Evolutionary conservation across 1,140 invertebrate species (phyloP).

Genomic region (Idris sp.): DNA sequence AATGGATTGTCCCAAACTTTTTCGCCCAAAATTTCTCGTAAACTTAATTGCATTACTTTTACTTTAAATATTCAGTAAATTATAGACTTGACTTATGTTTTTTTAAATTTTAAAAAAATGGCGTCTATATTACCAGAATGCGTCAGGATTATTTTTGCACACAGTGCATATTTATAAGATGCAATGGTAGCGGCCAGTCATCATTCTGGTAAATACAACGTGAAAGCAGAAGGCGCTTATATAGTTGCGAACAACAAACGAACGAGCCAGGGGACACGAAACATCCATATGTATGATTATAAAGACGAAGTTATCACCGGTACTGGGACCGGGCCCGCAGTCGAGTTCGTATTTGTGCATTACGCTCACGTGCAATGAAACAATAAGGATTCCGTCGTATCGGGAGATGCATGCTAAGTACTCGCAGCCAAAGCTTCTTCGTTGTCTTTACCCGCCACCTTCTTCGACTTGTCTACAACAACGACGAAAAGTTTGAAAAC

Average conservation of each 20-base stretch:
- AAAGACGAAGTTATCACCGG: constrained; percentile 75
- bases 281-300: constrained; percentile 77
- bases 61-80: no score
- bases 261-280: constrained; percentile 55
- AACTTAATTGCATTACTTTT: no score
- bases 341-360: constrained; percentile 76
- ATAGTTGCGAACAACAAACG: constrained; percentile 43
- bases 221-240: constrained; percentile 43
- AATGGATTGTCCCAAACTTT: constrained; percentile 3
- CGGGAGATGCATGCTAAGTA: constrained; percentile 78
- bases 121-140: constrained; percentile 1
- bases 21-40: not conserved
- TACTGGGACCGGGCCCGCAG: constrained; percentile 69
- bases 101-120: no score
- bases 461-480: constrained; percentile 23
- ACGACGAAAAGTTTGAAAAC: constrained; percentile 36
- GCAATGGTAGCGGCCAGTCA: constrained; percentile 47
- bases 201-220: constrained; percentile 52
- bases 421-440: constrained; percentile 55
- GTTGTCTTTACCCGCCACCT: constrained; percentile 48
- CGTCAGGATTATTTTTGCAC: constrained; percentile 29
- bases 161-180: constrained; percentile 16
- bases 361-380: constrained; percentile 78
- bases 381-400: constrained; percentile 79
- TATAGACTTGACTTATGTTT: no score